These are phyloP conservation scores for Psilanteris sp. DNA, from an alignment of 1,140 invertebrate species.

Conservation along the genomic window DNA sequence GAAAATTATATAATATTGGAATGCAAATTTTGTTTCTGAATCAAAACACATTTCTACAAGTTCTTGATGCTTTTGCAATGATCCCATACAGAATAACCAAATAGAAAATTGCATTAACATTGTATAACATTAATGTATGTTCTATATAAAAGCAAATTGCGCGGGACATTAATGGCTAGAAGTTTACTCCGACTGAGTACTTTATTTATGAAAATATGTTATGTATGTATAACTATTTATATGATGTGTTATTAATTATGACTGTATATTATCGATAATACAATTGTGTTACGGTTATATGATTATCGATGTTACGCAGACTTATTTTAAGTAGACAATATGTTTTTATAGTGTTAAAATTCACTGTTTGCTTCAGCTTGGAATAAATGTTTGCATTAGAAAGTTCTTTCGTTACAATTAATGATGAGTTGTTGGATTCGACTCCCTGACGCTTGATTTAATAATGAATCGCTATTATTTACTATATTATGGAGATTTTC, in stretches of 20 bases:
- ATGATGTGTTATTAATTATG: constrained; percentile 11
- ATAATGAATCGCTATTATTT: too few species aligned
- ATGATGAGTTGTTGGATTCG: too few species aligned
- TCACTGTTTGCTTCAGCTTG: too few species aligned
- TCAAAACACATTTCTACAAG: too few species aligned
- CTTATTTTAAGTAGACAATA: neutral
- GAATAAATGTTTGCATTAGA: too few species aligned
- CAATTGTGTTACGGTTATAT: constrained; percentile 7
- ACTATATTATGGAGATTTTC: neutral
- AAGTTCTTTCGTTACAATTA: too few species aligned
- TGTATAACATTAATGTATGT: neutral
- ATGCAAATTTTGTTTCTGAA: too few species aligned
- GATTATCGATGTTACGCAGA: constrained; percentile 1
- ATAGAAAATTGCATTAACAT: constrained; percentile 6
- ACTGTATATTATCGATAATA: constrained; percentile 7
- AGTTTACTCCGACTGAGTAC: neutral
- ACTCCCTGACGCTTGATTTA: too few species aligned
- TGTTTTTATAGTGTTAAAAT: constrained; percentile 6
- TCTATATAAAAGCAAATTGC: constrained; percentile 1
- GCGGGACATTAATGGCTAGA: neutral
- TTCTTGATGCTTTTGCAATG: neutral
- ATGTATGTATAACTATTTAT: constrained; percentile 18
- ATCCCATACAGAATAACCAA: constrained; percentile 5
- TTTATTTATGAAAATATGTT: constrained; percentile 17
- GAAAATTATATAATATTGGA: too few species aligned